phyloP scores from a whole-genome alignment of 1,140 invertebrate species.

The Anagrus nilaparvatae region DNA sequence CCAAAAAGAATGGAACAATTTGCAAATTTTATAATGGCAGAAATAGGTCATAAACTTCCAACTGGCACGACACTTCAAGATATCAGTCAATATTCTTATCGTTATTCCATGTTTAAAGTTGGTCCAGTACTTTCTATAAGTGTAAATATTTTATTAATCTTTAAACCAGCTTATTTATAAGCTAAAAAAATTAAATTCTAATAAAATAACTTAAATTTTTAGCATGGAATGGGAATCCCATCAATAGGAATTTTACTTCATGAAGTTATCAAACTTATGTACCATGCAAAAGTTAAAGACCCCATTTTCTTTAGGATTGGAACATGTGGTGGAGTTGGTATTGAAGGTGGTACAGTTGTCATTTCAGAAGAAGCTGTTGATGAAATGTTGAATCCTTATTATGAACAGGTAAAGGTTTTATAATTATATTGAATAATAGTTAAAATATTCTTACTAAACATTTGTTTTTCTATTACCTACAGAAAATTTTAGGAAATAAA shows the following conservation, averaged over 20 bases:
- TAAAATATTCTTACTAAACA: neutral
- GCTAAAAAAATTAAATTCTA: neutral
- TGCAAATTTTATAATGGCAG: slow-evolving; percentile 81
- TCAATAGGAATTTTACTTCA: slow-evolving; percentile 86
- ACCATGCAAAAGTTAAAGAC: slow-evolving; percentile 78
- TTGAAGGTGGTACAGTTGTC: slow-evolving; percentile 79
- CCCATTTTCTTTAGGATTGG: slow-evolving; percentile 87
- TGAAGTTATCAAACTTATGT: slow-evolving; percentile 88
- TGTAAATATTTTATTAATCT: slow-evolving; percentile 55
- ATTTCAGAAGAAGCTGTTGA: slow-evolving; percentile 82
- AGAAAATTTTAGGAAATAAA: slow-evolving; percentile 83
- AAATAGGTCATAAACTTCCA: slow-evolving; percentile 81
- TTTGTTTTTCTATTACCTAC: slow-evolving; percentile 27
- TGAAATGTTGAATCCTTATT: slow-evolving; percentile 59
- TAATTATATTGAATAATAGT: neutral
- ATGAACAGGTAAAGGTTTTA: slow-evolving; percentile 58
- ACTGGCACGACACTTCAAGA: slow-evolving; percentile 78
- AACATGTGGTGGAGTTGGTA: slow-evolving; percentile 85
- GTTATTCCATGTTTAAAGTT: slow-evolving; percentile 97
- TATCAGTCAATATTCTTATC: slow-evolving; percentile 83
- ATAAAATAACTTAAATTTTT: slow-evolving; percentile 14
- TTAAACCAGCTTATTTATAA: no score
- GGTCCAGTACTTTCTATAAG: slow-evolving; percentile 85
- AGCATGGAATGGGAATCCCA: slow-evolving; percentile 92
- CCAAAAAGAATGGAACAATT: slow-evolving; percentile 90